These are phyloP conservation scores for Bostrychus sinensis DNA, from an alignment of 2,113 vertebrate species.

Conservation along the genomic window DNA sequence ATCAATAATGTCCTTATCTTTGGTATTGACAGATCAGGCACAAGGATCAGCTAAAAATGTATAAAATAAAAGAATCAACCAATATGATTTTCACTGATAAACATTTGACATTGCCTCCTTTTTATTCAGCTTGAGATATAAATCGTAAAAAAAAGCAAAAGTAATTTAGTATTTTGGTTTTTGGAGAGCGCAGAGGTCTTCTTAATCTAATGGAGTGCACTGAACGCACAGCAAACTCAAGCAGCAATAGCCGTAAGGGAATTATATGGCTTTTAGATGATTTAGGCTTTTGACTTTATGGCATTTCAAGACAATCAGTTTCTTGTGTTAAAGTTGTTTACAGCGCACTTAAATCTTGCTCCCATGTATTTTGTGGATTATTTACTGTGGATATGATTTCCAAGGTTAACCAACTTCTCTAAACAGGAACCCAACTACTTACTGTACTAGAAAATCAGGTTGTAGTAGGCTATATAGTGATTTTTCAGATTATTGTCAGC, in stretches of 20 bases:
- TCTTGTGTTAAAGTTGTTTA: slow-evolving; percentile 52
- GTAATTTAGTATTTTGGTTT: slow-evolving; percentile 2
- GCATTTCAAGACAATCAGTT: slow-evolving; percentile 55
- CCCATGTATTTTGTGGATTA: slow-evolving; percentile 32
- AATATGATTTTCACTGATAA: background rate
- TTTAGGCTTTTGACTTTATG: slow-evolving; percentile 59
- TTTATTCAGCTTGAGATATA: background rate
- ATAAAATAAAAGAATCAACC: too few species aligned
- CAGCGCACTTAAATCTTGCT: slow-evolving; percentile 43
- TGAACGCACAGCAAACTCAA: slow-evolving; percentile 19
- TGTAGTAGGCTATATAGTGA: too few species aligned
- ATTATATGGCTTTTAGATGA: slow-evolving; percentile 72
- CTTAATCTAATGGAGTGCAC: slow-evolving; percentile 55
- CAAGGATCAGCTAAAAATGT: too few species aligned
- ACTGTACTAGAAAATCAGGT: too few species aligned
- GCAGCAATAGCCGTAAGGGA: slow-evolving; percentile 31
- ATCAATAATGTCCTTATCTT: too few species aligned
- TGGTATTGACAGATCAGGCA: too few species aligned
- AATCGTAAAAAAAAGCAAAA: background rate
- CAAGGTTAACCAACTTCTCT: background rate
- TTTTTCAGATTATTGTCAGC: too few species aligned
- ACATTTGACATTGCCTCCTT: background rate
- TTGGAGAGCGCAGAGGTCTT: slow-evolving; percentile 17
- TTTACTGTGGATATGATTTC: slow-evolving; percentile 39
- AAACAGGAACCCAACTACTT: too few species aligned